Percentiles rank a stretch among this genome's conserved stretches.
Conservation (phyloP, 2,888 invertebrate species). For the Eudiplozoon nipponicum region DNA sequence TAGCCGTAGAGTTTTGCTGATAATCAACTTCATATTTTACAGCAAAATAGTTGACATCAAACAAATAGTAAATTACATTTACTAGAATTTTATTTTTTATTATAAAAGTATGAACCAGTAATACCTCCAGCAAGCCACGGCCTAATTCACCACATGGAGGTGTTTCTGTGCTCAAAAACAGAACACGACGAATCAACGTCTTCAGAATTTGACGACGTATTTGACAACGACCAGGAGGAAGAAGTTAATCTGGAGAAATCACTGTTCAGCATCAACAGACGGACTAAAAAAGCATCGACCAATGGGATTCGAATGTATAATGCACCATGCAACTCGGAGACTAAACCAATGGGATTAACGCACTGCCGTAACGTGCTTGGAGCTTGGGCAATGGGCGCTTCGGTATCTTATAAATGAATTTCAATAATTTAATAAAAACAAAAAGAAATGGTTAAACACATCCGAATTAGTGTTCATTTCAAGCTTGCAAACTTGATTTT, state of each 20-base stretch:
- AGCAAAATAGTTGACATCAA: too few relatives aligned
- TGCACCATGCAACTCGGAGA: conserved; percentile 45
- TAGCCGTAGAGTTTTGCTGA: too few relatives aligned
- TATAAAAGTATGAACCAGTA: conserved; percentile 43
- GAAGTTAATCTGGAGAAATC: too few relatives aligned
- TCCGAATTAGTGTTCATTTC: not conserved
- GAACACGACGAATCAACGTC: conserved; percentile 26
- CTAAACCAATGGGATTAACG: conserved; percentile 33
- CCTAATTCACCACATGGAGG: conserved; percentile 84
- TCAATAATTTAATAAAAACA: not conserved
- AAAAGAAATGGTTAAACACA: not conserved
- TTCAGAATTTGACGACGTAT: not conserved
- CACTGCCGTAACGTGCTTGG: conserved; percentile 52
- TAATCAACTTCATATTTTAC: too few relatives aligned
- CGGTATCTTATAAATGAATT: too few relatives aligned
- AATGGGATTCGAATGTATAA: conserved; percentile 37
- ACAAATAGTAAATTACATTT: too few relatives aligned
- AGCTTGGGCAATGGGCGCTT: conserved; percentile 94
- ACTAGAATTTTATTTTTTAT: conserved; percentile 2
- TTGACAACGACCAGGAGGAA: too few relatives aligned
- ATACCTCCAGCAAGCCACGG: conserved; percentile 49
- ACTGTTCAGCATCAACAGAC: too few relatives aligned
- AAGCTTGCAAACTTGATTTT: not conserved
- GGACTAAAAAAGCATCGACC: too few relatives aligned
- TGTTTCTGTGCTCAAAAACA: conserved; percentile 66